A percentile compares a stretch with the other conserved stretches of the same genome.
Evolutionary conservation across 1,140 invertebrate genomes (phyloP).

Genomic region (Idris sp.): DNA sequence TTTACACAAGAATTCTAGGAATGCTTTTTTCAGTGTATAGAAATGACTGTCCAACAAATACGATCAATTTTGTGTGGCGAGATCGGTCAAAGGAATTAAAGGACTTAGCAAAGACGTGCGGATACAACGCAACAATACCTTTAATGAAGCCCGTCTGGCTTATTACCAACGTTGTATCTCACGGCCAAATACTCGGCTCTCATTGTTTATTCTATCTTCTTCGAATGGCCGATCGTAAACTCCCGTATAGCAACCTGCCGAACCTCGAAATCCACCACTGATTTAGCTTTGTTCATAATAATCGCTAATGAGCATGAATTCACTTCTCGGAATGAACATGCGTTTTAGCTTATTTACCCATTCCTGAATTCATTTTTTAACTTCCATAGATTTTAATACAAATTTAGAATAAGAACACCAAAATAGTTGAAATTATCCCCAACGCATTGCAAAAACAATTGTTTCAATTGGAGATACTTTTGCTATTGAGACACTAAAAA

Average conservation of each 20-base stretch:
- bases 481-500: no score
- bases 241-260: constrained; percentile 62
- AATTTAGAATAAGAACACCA: no score
- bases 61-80: constrained; percentile 58
- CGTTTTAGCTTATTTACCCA: constrained; percentile 20
- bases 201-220: constrained; percentile 69
- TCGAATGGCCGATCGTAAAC: constrained; percentile 65
- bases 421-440: no score
- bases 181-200: constrained; percentile 62
- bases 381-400: no score
- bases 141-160: constrained; percentile 73
- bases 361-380: no score
- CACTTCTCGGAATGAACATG: constrained; percentile 45
- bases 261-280: constrained; percentile 58
- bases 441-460: no score
- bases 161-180: constrained; percentile 73
- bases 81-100: constrained; percentile 63
- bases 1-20: no score
- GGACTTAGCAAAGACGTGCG: constrained; percentile 49
- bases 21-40: no score
- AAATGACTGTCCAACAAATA: no score
- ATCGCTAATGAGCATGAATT: constrained; percentile 70
- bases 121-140: constrained; percentile 71
- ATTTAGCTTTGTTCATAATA: constrained; percentile 71
- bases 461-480: no score